A percentile compares a stretch with the other conserved stretches of the same genome.
phyloP scores from a whole-genome alignment of 2,888 invertebrate species.

The Andrena praecox region DNA sequence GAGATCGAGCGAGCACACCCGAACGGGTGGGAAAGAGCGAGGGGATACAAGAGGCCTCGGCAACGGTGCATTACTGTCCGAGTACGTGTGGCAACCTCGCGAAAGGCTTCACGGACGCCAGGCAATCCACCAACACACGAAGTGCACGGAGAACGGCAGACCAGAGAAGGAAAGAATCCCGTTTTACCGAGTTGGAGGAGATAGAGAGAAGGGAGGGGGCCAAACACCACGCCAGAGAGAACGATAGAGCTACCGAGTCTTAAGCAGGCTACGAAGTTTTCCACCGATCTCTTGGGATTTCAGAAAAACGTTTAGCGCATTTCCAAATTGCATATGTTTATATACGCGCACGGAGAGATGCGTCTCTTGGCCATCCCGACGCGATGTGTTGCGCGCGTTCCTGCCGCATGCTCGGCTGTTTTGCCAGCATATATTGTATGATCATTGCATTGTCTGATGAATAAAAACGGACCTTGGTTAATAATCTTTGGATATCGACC shows the following conservation, averaged over 20 bases:
- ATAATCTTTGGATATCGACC: not conserved
- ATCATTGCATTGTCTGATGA: conserved; percentile 14
- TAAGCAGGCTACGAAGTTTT: conserved; percentile 74
- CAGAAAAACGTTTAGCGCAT: conserved; percentile 67
- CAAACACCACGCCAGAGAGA: conserved; percentile 49
- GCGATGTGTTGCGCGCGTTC: conserved; percentile 13
- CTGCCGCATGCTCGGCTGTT: conserved; percentile 1
- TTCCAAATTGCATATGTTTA: conserved; percentile 58
- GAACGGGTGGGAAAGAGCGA: conserved; percentile 53
- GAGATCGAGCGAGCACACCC: conserved; percentile 47
- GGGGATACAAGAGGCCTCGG: conserved; percentile 62
- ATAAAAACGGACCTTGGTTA: not conserved
- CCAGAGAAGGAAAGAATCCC: conserved; percentile 84
- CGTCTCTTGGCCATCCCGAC: conserved; percentile 21
- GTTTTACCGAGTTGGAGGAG: conserved; percentile 77
- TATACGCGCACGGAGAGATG: conserved; percentile 29
- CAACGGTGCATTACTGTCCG: conserved; percentile 70
- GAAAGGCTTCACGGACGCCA: conserved; percentile 77
- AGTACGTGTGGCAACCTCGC: conserved; percentile 75
- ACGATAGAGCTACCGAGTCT: conserved; percentile 64
- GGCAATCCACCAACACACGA: conserved; percentile 80
- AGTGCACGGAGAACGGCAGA: conserved; percentile 80
- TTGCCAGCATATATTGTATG: not conserved
- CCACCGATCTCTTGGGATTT: conserved; percentile 76
- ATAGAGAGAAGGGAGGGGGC: conserved; percentile 67